Conservation (phyloP, 2,113 vertebrate species). For the Lucifuga dentata region DNA sequence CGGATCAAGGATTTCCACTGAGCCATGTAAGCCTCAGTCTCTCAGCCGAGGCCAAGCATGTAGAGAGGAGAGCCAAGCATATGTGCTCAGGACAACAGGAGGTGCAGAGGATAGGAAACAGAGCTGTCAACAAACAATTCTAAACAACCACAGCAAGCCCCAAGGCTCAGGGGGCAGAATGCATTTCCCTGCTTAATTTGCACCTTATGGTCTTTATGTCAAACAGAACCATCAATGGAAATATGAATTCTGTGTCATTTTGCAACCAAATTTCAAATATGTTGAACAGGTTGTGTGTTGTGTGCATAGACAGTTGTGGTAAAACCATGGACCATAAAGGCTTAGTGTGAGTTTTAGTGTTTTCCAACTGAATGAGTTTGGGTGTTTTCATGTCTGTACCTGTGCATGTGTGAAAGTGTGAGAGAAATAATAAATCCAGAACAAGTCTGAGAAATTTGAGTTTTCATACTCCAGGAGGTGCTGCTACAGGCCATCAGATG, state of each 20-base stretch:
- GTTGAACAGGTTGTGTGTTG: too few relatives aligned
- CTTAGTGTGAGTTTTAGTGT: conserved; percentile 31
- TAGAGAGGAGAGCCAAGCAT: conserved; percentile 61
- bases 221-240: conserved; percentile 27
- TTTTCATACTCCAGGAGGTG: too few relatives aligned
- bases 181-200: conserved; percentile 60
- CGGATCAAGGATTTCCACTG: conserved; percentile 58
- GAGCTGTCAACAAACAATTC: conserved; percentile 74
- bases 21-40: conserved; percentile 61
- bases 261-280: too few relatives aligned
- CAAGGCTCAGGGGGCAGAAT: conserved; percentile 42
- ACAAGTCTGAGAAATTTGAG: too few relatives aligned
- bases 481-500: too few relatives aligned
- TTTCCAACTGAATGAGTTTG: too few relatives aligned
- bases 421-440: too few relatives aligned
- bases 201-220: conserved; percentile 59
- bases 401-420: neutral
- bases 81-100: conserved; percentile 63
- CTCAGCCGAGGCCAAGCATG: conserved; percentile 53
- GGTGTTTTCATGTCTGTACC: conserved; percentile 33
- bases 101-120: conserved; percentile 67
- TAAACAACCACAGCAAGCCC: conserved; percentile 62
- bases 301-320: conserved; percentile 31
- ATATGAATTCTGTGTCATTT: conserved; percentile 15
- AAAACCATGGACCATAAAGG: conserved; percentile 27